Evolutionary conservation across 2,113 vertebrate species (phyloP), one percentile per base, ranked within the genome.

Genomic region (Protomyctophum bolini): DNA sequence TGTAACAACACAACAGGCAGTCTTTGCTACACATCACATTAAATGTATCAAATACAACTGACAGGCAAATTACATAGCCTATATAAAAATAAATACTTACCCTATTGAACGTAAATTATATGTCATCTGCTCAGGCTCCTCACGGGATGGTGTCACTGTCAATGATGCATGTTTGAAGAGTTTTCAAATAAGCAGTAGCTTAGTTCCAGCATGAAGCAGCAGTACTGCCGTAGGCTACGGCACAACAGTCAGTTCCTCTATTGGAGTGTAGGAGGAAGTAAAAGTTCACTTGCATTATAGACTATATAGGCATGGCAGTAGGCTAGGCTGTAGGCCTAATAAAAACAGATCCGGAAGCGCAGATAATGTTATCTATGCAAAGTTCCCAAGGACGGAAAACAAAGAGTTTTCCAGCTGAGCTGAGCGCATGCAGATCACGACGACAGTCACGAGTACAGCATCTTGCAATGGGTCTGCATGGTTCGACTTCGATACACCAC

Each of bases 241-340:
- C 87, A 65, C 56, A 74, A 75, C 83, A 87, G 86, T 79, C 88
- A 93, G 91, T 94, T 94, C 93, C 93, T 93, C 93, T 91, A 92
- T 92, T 91, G 73, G 68, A 54, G 54, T 82, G 78, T 68, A 94
- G 79, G 79, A 93, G 93, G 93, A 94, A 94, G 93, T 94, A 87
- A 90, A 86, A 91, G 90, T 90, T 83, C 45, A 89, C 85, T 87
- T 83, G 87, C 80, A 83, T 84, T 88, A 80, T 59, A 87, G 61
- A 41, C 33, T 41, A 41, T 1, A 41, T 1, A 41, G 33, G 74
- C 87, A 78, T 61, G 78, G 84, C 76, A 65, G 82, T 73, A n/a
- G n/a, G n/a, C n/a, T n/a, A n/a, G n/a, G n/a, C n/a, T n/a, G n/a
- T n/a, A n/a, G n/a, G n/a, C n/a, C n/a, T n/a, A 77, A 85, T 83